A percentile compares a stretch with the other conserved stretches of the same genome.
phyloP scores from a whole-genome alignment of 2,113 vertebrate species.

The Phasianus colchicus region DNA sequence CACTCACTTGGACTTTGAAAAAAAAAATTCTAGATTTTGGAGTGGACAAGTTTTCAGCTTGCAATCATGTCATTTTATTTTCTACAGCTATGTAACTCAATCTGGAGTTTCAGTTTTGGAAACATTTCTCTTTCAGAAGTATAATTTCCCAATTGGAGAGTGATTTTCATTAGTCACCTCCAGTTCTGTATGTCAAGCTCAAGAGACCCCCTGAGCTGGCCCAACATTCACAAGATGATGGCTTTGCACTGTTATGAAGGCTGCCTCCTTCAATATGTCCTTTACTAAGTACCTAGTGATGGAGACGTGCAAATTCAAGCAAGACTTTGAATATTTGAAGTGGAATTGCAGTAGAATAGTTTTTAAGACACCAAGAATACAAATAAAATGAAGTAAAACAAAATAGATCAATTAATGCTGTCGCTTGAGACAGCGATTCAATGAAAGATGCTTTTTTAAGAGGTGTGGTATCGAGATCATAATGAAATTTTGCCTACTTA shows the following conservation, averaged over 20 bases:
- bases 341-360: neutral
- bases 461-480: neutral
- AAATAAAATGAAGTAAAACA: neutral
- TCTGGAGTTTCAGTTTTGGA: neutral
- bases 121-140: neutral
- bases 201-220: neutral
- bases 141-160: rapidly evolving
- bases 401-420: neutral
- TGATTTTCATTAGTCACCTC: neutral
- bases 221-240: neutral
- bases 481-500: neutral
- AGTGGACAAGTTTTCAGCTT: neutral
- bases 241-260: neutral
- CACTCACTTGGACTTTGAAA: neutral
- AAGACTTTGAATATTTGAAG: neutral
- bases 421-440: neutral
- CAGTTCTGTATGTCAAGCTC: neutral
- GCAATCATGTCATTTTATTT: rapidly evolving
- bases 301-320: neutral
- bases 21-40: neutral
- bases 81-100: neutral
- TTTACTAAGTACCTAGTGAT: neutral
- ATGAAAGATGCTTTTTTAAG: neutral
- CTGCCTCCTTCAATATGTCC: neutral
- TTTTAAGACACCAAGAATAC: neutral